A percentile compares a stretch with the other conserved stretches of the same genome.
phyloP scores from a whole-genome alignment of 1,140 invertebrate species.

The Polypedilum pembai region DNA sequence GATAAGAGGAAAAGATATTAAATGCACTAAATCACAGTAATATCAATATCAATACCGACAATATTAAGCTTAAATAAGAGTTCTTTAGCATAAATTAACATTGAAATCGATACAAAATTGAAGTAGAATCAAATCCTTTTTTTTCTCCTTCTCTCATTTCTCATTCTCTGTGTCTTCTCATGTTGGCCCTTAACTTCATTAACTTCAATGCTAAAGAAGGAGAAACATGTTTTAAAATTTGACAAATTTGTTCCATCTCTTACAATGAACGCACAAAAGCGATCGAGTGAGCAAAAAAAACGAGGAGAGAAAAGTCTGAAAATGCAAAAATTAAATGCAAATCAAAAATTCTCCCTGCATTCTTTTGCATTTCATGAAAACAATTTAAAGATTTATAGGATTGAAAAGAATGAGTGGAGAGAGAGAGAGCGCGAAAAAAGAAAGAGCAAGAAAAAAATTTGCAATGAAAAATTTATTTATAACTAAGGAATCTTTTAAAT shows the following conservation, averaged over 20 bases:
- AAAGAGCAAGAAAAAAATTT: neutral
- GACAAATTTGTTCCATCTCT: constrained; percentile 18
- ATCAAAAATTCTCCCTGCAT: constrained; percentile 17
- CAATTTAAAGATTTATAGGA: constrained; percentile 23
- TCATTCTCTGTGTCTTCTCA: neutral
- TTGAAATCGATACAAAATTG: too few relatives aligned
- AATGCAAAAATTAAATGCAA: constrained; percentile 19
- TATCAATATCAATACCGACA: too few relatives aligned
- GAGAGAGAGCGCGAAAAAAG: neutral
- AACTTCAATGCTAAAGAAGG: constrained; percentile 1
- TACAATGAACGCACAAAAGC: neutral
- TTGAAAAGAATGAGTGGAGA: neutral
- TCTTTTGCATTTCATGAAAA: constrained; percentile 21
- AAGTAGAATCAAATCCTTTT: too few relatives aligned
- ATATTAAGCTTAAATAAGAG: too few relatives aligned
- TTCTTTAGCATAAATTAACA: too few relatives aligned
- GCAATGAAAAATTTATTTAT: constrained; percentile 19
- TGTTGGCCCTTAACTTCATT: constrained; percentile 12
- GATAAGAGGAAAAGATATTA: too few relatives aligned
- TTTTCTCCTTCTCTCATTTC: too few relatives aligned
- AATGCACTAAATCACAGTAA: too few relatives aligned
- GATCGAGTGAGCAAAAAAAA: too few relatives aligned
- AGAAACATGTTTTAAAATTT: neutral
- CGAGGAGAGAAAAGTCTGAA: neutral
- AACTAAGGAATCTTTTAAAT: constrained; percentile 14